A percentile compares a stretch with the other conserved stretches of the same genome.
These are phyloP conservation scores for Athalia rosae DNA, from an alignment of 2,888 invertebrate species.

Conservation along the genomic window DNA sequence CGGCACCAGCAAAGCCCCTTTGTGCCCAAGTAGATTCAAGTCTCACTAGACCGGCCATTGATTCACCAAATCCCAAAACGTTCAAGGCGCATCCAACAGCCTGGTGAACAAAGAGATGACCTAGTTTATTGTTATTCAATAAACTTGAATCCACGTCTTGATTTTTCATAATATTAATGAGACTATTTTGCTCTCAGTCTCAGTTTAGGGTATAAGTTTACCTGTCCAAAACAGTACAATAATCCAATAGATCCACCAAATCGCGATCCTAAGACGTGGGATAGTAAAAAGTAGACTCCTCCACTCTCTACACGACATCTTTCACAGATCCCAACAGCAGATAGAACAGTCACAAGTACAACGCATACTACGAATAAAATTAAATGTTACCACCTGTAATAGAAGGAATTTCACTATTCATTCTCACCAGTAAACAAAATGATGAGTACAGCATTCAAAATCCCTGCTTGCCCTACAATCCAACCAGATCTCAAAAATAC, in stretches of 20 bases:
- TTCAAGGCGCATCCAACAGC: conserved; percentile 97
- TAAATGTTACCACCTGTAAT: conserved; percentile 29
- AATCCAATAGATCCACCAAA: conserved; percentile 95
- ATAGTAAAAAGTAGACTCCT: conserved; percentile 96
- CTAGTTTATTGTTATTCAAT: neutral
- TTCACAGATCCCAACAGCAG: conserved; percentile 97
- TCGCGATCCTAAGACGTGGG: conserved; percentile 94
- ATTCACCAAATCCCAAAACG: conserved; percentile 97
- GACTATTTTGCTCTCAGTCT: no score
- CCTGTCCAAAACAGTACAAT: conserved; percentile 97
- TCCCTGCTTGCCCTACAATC: conserved; percentile 95
- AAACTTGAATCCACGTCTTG: no score
- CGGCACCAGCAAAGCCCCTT: conserved; percentile 90
- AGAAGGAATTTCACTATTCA: conserved; percentile 17
- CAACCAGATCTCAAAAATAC: conserved; percentile 97
- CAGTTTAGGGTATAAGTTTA: conserved; percentile 67
- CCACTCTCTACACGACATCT: conserved; percentile 96
- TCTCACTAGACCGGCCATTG: conserved; percentile 90
- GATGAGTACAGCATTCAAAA: conserved; percentile 86
- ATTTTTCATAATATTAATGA: no score
- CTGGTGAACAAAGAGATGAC: conserved; percentile 74
- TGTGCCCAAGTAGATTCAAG: conserved; percentile 86
- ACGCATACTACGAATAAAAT: conserved; percentile 81
- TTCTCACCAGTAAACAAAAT: conserved; percentile 85
- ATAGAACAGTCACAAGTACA: conserved; percentile 93